These are phyloP conservation scores for Pseudocheirus occidentalis DNA, from an alignment of 2,797 vertebrate species.

Conservation along the genomic window DNA sequence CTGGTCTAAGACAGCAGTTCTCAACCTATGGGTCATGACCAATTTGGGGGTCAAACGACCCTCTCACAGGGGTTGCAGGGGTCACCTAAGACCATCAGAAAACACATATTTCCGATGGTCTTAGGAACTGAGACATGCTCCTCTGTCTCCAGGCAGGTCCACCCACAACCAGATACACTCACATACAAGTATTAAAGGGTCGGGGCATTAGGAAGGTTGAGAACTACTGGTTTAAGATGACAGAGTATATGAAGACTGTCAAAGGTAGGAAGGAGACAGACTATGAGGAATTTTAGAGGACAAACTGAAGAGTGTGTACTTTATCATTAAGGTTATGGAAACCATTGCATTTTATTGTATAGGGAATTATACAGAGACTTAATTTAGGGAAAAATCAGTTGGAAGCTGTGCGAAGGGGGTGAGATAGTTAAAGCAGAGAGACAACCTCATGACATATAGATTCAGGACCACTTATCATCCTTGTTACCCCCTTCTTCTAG, in stretches of 20 bases:
- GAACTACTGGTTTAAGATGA: neutral
- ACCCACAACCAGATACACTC: too few species aligned
- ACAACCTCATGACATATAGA: neutral
- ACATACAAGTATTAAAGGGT: too few species aligned
- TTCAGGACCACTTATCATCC: neutral
- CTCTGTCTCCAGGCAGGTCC: too few species aligned
- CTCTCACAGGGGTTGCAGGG: too few species aligned
- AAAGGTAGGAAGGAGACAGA: neutral
- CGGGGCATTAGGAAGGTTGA: too few species aligned
- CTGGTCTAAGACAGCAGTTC: too few species aligned
- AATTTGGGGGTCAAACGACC: too few species aligned
- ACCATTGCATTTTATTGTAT: neutral
- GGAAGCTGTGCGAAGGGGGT: neutral
- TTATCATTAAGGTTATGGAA: neutral
- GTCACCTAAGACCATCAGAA: too few species aligned
- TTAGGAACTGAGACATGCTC: too few species aligned
- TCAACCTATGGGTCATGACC: too few species aligned
- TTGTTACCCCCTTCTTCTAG: neutral
- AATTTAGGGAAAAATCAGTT: neutral
- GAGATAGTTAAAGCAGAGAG: neutral
- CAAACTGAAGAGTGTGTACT: neutral
- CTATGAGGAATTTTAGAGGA: neutral
- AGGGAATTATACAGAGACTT: neutral
- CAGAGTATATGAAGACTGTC: neutral
- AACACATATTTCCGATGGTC: too few species aligned